Evolutionary conservation across 2,888 invertebrate species (phyloP).

Genomic region (Rugalucina vietnamica): DNA sequence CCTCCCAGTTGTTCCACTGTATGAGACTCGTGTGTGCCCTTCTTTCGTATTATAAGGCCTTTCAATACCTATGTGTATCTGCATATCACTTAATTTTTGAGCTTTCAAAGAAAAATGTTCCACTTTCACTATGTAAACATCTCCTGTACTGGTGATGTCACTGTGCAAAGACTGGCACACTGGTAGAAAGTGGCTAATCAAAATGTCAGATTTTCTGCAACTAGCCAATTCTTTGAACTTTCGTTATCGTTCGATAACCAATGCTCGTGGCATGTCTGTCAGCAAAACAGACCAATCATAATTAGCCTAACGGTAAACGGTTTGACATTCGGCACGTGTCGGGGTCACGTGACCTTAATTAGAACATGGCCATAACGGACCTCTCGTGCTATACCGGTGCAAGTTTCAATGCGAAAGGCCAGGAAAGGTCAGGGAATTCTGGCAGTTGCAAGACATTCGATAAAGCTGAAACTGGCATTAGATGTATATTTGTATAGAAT

Average conservation of each 20-base stretch:
- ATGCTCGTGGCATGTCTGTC: constrained; percentile 17
- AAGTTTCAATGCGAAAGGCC: constrained; percentile 22
- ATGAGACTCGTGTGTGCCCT: too few relatives aligned
- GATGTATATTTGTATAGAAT: constrained; percentile 17
- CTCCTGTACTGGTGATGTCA: too few relatives aligned
- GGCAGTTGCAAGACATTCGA: constrained; percentile 46
- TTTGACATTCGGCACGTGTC: constrained; percentile 60
- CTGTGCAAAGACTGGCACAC: too few relatives aligned
- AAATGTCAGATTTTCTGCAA: constrained; percentile 23
- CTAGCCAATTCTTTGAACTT: constrained; percentile 12
- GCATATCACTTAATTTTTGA: too few relatives aligned
- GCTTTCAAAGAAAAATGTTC: too few relatives aligned
- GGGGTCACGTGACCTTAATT: constrained; percentile 58
- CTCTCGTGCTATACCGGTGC: constrained; percentile 34
- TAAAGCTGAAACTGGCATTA: constrained; percentile 20
- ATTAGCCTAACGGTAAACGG: constrained; percentile 54
- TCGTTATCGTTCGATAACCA: constrained; percentile 22
- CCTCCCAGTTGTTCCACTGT: too few relatives aligned
- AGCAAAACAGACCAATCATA: constrained; percentile 25
- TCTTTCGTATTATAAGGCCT: too few relatives aligned
- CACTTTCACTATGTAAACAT: too few relatives aligned
- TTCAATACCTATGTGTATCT: too few relatives aligned
- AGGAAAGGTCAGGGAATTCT: constrained; percentile 35
- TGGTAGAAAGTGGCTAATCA: constrained; percentile 19
- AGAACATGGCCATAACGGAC: constrained; percentile 46